These are phyloP conservation scores for Trachemys scripta DNA, from an alignment of 2,113 vertebrate genomes.

Conservation along the genomic window DNA sequence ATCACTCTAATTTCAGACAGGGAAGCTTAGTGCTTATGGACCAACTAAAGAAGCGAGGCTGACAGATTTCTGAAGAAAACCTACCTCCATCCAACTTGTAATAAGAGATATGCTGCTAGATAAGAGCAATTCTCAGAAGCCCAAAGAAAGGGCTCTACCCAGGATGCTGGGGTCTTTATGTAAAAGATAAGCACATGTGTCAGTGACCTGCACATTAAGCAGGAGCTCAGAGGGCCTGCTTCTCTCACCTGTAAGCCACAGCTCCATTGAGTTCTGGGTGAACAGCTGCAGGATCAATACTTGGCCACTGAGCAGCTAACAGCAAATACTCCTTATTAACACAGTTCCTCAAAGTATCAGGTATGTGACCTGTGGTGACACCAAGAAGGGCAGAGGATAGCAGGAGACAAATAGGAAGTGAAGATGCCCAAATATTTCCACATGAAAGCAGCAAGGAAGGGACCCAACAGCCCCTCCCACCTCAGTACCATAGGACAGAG, in stretches of 20 bases:
- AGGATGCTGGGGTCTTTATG: neutral
- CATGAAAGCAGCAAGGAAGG: neutral
- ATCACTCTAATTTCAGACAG: neutral
- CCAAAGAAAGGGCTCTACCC: neutral
- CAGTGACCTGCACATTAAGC: neutral
- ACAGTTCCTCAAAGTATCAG: conserved; percentile 93
- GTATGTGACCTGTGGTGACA: conserved; percentile 87
- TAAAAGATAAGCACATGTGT: neutral
- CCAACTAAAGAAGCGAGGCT: neutral
- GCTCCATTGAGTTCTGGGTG: conserved; percentile 92
- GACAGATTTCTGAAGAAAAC: neutral
- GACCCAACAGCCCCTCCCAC: neutral
- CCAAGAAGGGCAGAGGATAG: conserved; percentile 20
- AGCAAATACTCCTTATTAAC: conserved; percentile 96
- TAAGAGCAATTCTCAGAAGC: conserved; percentile 1
- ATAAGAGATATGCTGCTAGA: neutral
- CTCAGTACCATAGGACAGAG: neutral
- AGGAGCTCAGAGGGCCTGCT: neutral
- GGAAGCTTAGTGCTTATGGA: neutral
- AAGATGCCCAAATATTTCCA: neutral
- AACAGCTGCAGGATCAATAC: conserved; percentile 89
- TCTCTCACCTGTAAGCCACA: conserved; percentile 87
- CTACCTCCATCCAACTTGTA: neutral
- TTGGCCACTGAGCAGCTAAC: conserved; percentile 91
- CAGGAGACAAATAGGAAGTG: neutral